Evolutionary conservation across 2,113 vertebrate species (phyloP), one percentile per base, ranked within the genome.

Genomic region (Myotis brandtii): DNA sequence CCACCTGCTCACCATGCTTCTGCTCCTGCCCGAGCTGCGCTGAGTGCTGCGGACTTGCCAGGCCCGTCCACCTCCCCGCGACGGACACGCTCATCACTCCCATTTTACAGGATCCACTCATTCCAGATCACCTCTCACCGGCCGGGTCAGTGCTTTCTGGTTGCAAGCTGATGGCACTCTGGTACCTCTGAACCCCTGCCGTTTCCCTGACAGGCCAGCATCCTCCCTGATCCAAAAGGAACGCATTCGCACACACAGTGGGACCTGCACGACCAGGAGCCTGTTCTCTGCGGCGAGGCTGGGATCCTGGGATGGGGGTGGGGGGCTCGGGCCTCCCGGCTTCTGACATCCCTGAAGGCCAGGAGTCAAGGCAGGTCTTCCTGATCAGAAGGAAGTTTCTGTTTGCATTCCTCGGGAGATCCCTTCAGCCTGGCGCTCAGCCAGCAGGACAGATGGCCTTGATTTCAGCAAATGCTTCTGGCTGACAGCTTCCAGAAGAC

Each of bases 401-500:
- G 37, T 84, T 79, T 69, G 11, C 27, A 32, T 76, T 81, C 21
- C 21, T 76, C 23, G 17, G 34, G 56, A 62, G 64, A 80, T 23
- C 66, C 48, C 72, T 59, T 37, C 67, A 32, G 59, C 37, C 86
- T 92, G 85, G 37, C 66, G 16, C 43, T 48, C 66, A 14, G 40
- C 50, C 87, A 3, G 56, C 43, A 43, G 73, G 56, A 59, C 79
- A 87, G 75, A 89, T 77, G 50, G 87, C 34, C 67, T 93, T 84
- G 32, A 54, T 85, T 80, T 80, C 46, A 48, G 37, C 76, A 69
- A 69, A 21, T 32, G 46, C 72, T 89, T 91, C 93, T 86, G 93
- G 59, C 79, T 73, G 84, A 66, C 50, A 23, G 23, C 21, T 81
- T 50, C 40, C 25, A 70, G 86, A 85, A 93, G 56, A 23, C 10